Conservation (phyloP, 2,888 invertebrate species). For the Acanthosepion pharaonis region DNA sequence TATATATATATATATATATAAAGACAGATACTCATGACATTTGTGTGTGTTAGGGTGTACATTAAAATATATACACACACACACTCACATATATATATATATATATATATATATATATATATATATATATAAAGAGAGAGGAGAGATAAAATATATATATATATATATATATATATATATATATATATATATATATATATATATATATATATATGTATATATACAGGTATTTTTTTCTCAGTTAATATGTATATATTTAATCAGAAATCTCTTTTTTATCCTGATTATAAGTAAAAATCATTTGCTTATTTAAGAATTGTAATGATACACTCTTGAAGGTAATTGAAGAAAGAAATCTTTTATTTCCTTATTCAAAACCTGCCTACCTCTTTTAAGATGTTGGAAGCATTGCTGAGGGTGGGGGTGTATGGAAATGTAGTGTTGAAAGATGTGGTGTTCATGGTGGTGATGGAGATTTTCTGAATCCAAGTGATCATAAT, state of each 20-base stretch:
- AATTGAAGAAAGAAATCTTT: constrained; percentile 6
- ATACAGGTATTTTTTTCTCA: no score
- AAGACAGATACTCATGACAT: no score
- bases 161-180: no score
- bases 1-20: no score
- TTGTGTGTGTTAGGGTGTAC: no score
- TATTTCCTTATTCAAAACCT: not conserved
- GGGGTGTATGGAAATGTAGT: not conserved
- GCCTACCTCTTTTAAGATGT: not conserved
- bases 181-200: no score
- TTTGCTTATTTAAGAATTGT: not conserved
- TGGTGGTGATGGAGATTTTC: not conserved
- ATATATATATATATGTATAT: no score
- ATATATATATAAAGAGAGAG: not conserved
- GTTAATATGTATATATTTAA: not conserved
- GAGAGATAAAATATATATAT: no score
- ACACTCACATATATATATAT: no score
- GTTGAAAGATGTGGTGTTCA: no score
- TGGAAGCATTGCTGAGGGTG: not conserved
- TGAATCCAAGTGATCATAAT: not conserved
- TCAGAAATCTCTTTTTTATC: not conserved
- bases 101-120: not conserved
- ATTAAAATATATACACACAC: not conserved
- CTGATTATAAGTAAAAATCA: not conserved
- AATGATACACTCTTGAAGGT: not conserved